Conservation (phyloP, 92 coral and sea anemone species). For the Galaxea fascicularis region DNA sequence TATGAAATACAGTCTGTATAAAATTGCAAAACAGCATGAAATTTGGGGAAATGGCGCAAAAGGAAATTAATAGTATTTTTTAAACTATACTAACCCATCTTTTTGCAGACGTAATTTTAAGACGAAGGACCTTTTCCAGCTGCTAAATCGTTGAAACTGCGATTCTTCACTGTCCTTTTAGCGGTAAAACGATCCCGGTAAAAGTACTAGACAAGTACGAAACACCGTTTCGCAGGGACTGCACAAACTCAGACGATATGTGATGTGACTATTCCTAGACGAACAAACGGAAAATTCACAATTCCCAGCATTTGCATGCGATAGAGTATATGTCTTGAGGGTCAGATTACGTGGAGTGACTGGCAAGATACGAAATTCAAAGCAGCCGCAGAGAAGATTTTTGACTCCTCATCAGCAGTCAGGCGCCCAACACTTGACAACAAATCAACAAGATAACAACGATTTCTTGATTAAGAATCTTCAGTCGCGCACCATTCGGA, state of each 20-base stretch:
- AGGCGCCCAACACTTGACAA: not conserved
- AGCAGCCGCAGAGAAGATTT: slow-evolving; percentile 32
- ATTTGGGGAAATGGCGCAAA: not conserved
- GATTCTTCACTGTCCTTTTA: not conserved
- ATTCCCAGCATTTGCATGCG: slow-evolving; percentile 21
- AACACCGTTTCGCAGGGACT: not conserved
- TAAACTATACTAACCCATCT: slow-evolving; percentile 15
- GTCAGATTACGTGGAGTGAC: slow-evolving; percentile 1
- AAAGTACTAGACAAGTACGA: not conserved
- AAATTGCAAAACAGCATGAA: slow-evolving; percentile 1
- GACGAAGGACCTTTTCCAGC: not conserved
- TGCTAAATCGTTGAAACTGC: not conserved
- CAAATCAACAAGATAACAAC: not conserved
- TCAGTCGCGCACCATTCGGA: slow-evolving; percentile 7
- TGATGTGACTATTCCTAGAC: not conserved
- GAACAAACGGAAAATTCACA: not conserved
- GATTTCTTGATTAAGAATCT: not conserved
- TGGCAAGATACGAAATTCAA: slow-evolving; percentile 17
- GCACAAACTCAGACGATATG: not conserved
- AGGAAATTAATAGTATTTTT: not conserved
- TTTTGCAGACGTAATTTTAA: not conserved
- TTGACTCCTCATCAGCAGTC: not conserved
- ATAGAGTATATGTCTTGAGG: not conserved
- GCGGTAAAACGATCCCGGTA: not conserved
- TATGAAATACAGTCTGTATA: not conserved